Evolutionary conservation across 2,888 invertebrate genomes (phyloP), one percentile per base, ranked within the genome.

Genomic region (Machimus rusticus): DNA sequence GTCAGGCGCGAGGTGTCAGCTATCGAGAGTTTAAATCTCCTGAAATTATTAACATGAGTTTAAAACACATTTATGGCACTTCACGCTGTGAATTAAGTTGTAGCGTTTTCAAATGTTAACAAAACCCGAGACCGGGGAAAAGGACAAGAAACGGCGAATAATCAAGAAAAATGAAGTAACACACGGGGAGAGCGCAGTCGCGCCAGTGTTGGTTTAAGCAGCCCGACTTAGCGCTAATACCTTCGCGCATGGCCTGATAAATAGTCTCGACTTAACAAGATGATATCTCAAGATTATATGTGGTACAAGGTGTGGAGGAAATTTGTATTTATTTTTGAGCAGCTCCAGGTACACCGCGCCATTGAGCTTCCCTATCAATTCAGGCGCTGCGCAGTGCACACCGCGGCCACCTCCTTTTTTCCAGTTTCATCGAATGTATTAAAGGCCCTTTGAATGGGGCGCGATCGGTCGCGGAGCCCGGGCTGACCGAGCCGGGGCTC

Each of bases 21-120:
- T 87, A 88, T 88, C 88, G 57, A 74, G 85, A 88, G 57, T 87
- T 87, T 89, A 81, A 87, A 89, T 90, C 89, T 89, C 87, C 88
- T 88, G 91, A 92, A 92, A 92, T 91, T 92, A 92, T 92, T 92
- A 92, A 92, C 91, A 92, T 90, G 90, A 92, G 89, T 92, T 92
- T 92, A 92, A 92, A 92, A 92, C 92, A 92, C 91, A 91, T 92
- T 92, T 92, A 92, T 92, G 91, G 91, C 90, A 90, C 90, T 90
- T 90, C 91, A 91, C 86, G 91, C 92, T 92, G 91, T 90, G 91
- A 92, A 91, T 91, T 90, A 91, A 92, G 92, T 91, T 92, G 91
- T 92, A 86, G 39, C 86, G 51, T 77, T 85, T 87, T 84, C 77
- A 87, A 85, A 87, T 85, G 85, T 85, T 85, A 85, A 85, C 85